Conservation (phyloP, 1,140 invertebrate genomes). For the Caenorhabditis briggsae region DNA sequence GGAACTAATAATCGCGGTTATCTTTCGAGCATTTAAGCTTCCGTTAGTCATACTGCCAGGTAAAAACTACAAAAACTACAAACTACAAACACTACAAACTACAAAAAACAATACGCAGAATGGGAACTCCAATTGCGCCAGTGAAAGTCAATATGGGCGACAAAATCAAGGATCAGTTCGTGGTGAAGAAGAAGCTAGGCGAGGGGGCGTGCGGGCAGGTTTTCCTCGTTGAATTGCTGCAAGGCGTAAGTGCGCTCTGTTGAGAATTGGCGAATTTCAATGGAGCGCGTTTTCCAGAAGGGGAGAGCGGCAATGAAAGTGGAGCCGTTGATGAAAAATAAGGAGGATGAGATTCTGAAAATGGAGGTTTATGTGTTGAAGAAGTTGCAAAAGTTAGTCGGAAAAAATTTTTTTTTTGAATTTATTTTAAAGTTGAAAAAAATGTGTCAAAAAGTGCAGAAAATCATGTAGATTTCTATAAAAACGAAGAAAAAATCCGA, state of each 20-base stretch:
- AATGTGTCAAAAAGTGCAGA: too few species aligned
- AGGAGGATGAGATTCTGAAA: conserved; percentile 71
- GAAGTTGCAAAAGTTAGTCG: conserved; percentile 67
- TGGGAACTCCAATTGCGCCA: conserved; percentile 53
- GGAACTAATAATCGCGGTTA: conserved; percentile 2
- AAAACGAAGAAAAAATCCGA: too few species aligned
- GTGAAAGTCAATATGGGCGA: conserved; percentile 51
- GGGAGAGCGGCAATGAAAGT: conserved; percentile 68
- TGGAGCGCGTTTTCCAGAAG: neutral
- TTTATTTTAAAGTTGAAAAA: too few species aligned
- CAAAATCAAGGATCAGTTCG: conserved; percentile 56
- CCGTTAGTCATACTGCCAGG: conserved; percentile 37
- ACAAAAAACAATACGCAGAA: neutral
- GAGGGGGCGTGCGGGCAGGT: conserved; percentile 70
- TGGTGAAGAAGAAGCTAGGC: conserved; percentile 71
- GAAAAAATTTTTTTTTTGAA: too few species aligned
- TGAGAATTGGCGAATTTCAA: neutral
- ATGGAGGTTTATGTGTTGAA: conserved; percentile 73
- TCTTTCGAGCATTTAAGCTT: conserved; percentile 39
- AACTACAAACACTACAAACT: neutral
- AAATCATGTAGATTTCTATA: too few species aligned
- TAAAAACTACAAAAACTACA: neutral
- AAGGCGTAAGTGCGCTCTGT: neutral
- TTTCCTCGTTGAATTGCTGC: conserved; percentile 63
- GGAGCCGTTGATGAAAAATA: conserved; percentile 69